These are phyloP conservation scores for Actinia tenebrosa DNA, from an alignment of 64 coral and sea anemone species.

Conservation along the genomic window DNA sequence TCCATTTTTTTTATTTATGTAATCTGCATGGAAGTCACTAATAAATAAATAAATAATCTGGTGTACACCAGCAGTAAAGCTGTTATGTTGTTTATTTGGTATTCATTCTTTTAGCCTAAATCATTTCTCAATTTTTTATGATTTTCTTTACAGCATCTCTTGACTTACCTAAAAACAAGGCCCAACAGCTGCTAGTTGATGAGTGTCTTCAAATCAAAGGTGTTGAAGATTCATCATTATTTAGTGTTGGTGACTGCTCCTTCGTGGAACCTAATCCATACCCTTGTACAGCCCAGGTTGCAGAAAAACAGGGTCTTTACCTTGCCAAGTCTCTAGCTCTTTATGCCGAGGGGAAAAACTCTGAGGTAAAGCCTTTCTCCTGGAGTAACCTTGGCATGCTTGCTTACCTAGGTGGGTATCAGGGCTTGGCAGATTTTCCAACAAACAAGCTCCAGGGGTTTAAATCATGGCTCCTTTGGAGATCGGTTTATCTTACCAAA, in stretches of 20 bases:
- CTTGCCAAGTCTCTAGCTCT: constrained; percentile 67
- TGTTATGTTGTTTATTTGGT: too few species aligned
- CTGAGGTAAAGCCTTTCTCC: constrained; percentile 69
- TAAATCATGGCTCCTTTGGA: constrained; percentile 95
- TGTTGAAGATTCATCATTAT: constrained; percentile 61
- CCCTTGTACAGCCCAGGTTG: constrained; percentile 91
- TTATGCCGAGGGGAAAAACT: constrained; percentile 16
- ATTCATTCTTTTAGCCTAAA: not conserved
- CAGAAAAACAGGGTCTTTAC: constrained; percentile 83
- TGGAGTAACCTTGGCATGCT: constrained; percentile 94
- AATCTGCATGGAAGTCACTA: too few species aligned
- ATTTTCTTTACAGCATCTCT: constrained; percentile 51
- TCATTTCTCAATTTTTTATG: not conserved
- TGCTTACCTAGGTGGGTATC: constrained; percentile 89
- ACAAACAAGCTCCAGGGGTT: constrained; percentile 91
- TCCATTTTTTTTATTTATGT: too few species aligned
- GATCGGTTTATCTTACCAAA: constrained; percentile 93
- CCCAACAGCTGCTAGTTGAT: constrained; percentile 79
- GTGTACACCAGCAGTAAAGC: too few species aligned
- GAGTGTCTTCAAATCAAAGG: constrained; percentile 71
- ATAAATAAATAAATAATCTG: too few species aligned
- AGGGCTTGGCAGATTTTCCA: constrained; percentile 92
- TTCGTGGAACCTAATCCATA: constrained; percentile 68
- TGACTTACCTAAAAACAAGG: constrained; percentile 75
- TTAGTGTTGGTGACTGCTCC: constrained; percentile 89